Conservation (phyloP, 1,140 invertebrate species). For the Nasonia longicornis region DNA sequence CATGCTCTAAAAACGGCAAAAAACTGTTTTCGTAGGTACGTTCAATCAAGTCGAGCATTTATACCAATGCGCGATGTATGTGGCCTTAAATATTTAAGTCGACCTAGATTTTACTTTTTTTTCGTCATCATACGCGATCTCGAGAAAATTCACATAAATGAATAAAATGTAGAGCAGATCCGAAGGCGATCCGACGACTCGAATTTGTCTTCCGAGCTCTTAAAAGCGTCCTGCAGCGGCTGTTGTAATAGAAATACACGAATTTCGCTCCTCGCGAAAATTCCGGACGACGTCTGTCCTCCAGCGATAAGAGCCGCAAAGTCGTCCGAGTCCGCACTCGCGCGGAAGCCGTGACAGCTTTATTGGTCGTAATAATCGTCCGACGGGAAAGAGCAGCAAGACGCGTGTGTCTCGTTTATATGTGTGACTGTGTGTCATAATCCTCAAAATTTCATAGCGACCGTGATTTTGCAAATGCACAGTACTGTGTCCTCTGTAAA, state of each 20-base stretch:
- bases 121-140: too few relatives aligned
- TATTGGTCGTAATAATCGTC: slow-evolving; percentile 45
- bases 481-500: too few relatives aligned
- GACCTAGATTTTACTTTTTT: too few relatives aligned
- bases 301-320: slow-evolving; percentile 42
- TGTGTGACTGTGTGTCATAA: neutral
- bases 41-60: neutral
- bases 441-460: neutral
- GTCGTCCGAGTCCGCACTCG: slow-evolving; percentile 7
- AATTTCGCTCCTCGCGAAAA: slow-evolving; percentile 23
- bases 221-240: slow-evolving; percentile 9
- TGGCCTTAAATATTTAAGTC: too few relatives aligned
- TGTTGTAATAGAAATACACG: slow-evolving; percentile 27
- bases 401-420: neutral
- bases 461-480: too few relatives aligned
- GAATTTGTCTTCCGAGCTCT: neutral
- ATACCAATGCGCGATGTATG: too few relatives aligned
- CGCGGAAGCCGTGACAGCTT: slow-evolving; percentile 44
- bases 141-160: too few relatives aligned
- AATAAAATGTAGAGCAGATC: too few relatives aligned
- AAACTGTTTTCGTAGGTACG: neutral
- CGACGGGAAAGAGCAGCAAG: neutral
- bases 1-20: neutral
- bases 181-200: neutral
- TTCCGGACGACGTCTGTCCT: slow-evolving; percentile 41